Evolutionary conservation across 2,797 vertebrate genomes (phyloP), one percentile per base, ranked within the genome.

Genomic region (Avahi laniger): DNA sequence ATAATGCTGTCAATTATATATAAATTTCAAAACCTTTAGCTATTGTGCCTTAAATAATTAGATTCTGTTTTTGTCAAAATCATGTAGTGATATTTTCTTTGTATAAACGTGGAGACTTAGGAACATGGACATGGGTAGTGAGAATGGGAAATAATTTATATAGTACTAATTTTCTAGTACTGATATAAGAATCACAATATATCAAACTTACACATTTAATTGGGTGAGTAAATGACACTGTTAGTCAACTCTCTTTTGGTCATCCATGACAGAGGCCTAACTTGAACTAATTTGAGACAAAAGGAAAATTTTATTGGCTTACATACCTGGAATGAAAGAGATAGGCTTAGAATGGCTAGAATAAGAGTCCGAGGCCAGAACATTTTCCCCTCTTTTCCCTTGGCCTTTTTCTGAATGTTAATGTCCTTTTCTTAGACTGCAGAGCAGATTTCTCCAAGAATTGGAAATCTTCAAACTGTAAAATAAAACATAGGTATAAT

Each of bases 11-110:
- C 76, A 95, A 48, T 89, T 93, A 81, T 73, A 76, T 2, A 38
- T 82, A 86, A 57, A 79, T 83, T 93, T 95, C 35, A 75, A 81
- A 94, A 83, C 83, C 57, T 83, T 94, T 59, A 41, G 33, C 46
- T 93, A 28, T 92, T 93, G n/a, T 92, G 2, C 50, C 63, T 89
- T 75, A 82, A 96, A 89, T 94, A 86, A 89, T 93, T 91, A 57
- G 17, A 97, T 93, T 89, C 52, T 2, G 26, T 76, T 95, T 97
- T 94, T 13, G 35, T 96, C 75, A 94, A 91, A 54, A 73, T 89
- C 63, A 6, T 63, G 61, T 41, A 75, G 57, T 86, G 72, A 81
- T 91, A 81, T 33, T 85, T 87, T 88, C 38, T 92, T 92, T 89
- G n/a, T 94, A 63, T 86, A 89, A 72, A 86, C 48, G 67, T 78